These are phyloP conservation scores for Pseudolaguvia tuberculata DNA, from an alignment of 2,113 vertebrate species.

Conservation along the genomic window DNA sequence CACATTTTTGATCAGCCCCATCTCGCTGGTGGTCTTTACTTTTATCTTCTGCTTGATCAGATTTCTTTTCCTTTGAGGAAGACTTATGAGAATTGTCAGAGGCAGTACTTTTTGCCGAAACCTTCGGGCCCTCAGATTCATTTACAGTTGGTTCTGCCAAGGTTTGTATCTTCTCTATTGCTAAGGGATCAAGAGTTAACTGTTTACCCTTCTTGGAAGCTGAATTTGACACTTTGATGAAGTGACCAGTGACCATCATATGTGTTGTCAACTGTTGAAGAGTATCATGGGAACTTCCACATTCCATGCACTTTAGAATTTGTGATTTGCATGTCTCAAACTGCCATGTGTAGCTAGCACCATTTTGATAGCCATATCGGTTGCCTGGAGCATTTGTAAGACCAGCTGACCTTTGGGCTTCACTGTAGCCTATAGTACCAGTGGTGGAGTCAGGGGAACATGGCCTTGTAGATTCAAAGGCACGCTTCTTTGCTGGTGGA, in stretches of 20 bases:
- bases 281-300: conserved; percentile 94
- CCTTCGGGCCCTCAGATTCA: conserved; percentile 76
- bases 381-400: conserved; percentile 78
- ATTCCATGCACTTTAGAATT: conserved; percentile 98
- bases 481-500: conserved; percentile 88
- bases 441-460: conserved; percentile 95
- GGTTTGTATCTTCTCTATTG: conserved; percentile 91
- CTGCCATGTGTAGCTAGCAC: conserved; percentile 97
- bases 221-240: conserved; percentile 95
- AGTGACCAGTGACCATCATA: conserved; percentile 99
- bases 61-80: conserved; percentile 74
- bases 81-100: conserved; percentile 65
- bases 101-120: conserved; percentile 67
- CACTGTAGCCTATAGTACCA: conserved; percentile 75
- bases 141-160: conserved; percentile 74
- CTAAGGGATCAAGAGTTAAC: conserved; percentile 86
- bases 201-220: conserved; percentile 98
- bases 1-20: conserved; percentile 76
- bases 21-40: conserved; percentile 80
- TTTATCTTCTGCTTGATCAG: conserved; percentile 74
- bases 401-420: conserved; percentile 73
- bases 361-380: conserved; percentile 95
- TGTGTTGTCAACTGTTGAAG: conserved; percentile 95
- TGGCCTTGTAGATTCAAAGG: conserved; percentile 85
- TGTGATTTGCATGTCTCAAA: conserved; percentile 98